Conservation (phyloP, 2,797 vertebrate genomes). For the Phataginus tricuspis region DNA sequence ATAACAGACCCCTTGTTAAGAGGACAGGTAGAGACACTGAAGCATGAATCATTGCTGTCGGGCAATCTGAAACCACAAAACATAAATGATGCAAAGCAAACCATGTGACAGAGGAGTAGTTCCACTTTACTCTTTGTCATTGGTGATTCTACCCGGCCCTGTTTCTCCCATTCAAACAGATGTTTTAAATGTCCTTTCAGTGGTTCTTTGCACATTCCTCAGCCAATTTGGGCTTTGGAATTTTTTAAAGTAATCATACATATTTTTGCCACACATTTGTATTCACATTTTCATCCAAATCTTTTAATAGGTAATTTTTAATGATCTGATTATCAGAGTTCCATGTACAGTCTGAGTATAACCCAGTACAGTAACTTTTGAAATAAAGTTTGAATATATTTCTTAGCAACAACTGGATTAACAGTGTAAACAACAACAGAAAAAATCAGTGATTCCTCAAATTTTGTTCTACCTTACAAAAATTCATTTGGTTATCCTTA, state of each 20-base stretch:
- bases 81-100: not conserved
- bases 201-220: not conserved
- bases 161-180: not conserved
- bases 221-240: not conserved
- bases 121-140: not conserved
- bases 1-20: not conserved
- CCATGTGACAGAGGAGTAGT: not conserved
- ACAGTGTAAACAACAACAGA: not conserved
- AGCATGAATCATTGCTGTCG: not conserved
- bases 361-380: not conserved
- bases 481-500: not conserved
- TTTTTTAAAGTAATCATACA: not conserved
- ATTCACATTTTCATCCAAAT: not conserved
- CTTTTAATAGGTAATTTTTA: not conserved
- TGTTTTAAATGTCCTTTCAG: not conserved
- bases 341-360: not conserved
- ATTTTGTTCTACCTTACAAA: not conserved
- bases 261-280: not conserved
- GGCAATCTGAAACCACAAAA: not conserved
- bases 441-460: not conserved
- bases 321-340: not conserved
- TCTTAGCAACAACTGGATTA: not conserved
- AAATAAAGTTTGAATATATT: not conserved
- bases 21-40: not conserved
- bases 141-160: not conserved